Evolutionary conservation across 2,888 invertebrate genomes (phyloP), one percentile per base, ranked within the genome.

Genomic region (Brenthis hecate): DNA sequence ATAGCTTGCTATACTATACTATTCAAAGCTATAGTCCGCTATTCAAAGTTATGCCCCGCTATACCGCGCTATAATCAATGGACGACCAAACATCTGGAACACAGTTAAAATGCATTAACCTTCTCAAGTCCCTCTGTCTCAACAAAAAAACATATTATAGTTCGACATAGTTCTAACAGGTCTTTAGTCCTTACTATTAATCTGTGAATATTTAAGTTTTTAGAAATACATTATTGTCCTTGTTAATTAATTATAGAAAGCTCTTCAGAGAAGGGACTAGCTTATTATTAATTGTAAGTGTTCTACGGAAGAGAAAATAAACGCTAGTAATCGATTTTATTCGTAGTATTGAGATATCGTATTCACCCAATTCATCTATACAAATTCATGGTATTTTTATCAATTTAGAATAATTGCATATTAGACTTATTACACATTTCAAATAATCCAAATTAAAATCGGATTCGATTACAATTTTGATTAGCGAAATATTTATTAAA

Each of bases 191-290:
- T 53, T 16, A 16, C n/a, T 8, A 51, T 62, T 62, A 62, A 51
- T 36, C 50, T 53, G 32, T 51, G 36, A 43, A 62, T 6, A 13
- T 53, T 62, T 53, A 16, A 51, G 51, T 53, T 53, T 51, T 51
- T 62, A 62, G 53, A 62, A 53, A 62, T 62, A 62, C 53, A 62
- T 62, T 62, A 62, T 62, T 62, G 62, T 62, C 62, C 53, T 62
- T 62, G 51, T 54, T 62, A 62, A 54, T 62, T 62, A 62, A 51
- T 62, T 62, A 62, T 36, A 43, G 43, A 62, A 62, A 62, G 62
- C 62, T 62, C 62, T 62, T 62, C 62, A 62, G 53, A 62, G 62
- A 62, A 53, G 53, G 62, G 62, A 62, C 53, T 62, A 62, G 62
- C 53, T 62, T 62, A 43, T 53, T 62, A 53, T 54, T 53, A 43